phyloP scores from a whole-genome alignment of 2,797 vertebrate genomes.

The Brachyrhaphis roseni region DNA sequence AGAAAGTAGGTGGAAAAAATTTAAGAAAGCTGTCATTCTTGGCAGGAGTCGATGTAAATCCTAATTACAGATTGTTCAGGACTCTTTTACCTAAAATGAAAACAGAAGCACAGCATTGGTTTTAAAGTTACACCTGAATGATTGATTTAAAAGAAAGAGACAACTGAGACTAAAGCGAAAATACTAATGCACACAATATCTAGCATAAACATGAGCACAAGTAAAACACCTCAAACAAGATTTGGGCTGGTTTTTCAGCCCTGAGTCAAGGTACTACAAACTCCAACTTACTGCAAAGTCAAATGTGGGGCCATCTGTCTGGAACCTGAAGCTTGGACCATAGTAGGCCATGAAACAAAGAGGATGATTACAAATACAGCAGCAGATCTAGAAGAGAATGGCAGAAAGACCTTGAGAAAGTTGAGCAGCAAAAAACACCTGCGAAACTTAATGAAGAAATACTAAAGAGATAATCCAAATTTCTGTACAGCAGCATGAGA shows the following conservation, averaged over 20 bases:
- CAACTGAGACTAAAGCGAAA: neutral
- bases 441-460: neutral
- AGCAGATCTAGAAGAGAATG: neutral
- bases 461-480: neutral
- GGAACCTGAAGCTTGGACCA: neutral
- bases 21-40: neutral
- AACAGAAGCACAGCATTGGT: neutral
- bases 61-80: neutral
- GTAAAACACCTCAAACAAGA: neutral
- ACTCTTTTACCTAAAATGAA: neutral
- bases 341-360: neutral
- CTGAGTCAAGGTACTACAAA: too few species aligned
- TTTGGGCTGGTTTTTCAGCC: neutral
- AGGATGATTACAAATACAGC: neutral
- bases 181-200: neutral
- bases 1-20: neutral
- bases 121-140: neutral
- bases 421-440: neutral
- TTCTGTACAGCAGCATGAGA: neutral
- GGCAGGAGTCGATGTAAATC: neutral
- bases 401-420: neutral
- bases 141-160: neutral
- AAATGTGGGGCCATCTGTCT: neutral
- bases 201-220: neutral
- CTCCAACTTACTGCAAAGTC: neutral